Percentiles rank a stretch among this genome's conserved stretches.
Evolutionary conservation across 2,113 vertebrate species (phyloP).

Genomic region (Misgurnus anguillicaudatus): DNA sequence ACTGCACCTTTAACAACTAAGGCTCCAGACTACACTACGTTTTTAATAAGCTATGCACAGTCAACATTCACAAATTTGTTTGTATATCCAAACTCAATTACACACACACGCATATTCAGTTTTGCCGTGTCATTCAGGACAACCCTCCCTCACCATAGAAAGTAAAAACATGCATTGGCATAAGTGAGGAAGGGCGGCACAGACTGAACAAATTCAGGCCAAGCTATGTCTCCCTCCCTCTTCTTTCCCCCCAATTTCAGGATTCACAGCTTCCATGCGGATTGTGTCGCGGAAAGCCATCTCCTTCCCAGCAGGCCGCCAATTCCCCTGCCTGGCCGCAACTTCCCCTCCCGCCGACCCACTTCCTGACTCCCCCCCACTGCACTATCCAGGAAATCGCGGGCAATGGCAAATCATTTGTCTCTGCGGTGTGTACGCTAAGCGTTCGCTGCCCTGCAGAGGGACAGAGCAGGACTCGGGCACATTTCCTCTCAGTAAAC

Average conservation of each 20-base stretch:
- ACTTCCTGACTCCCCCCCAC: conserved; percentile 64
- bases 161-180: conserved; percentile 14
- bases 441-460: conserved; percentile 45
- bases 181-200: conserved; percentile 31
- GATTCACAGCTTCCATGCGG: conserved; percentile 65
- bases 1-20: no score
- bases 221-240: conserved; percentile 32
- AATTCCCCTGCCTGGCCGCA: conserved; percentile 63
- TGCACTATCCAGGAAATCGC: conserved; percentile 74
- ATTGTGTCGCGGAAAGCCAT: conserved; percentile 76
- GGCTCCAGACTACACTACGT: neutral
- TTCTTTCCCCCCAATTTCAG: conserved; percentile 63
- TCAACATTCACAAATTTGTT: conserved; percentile 7
- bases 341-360: conserved; percentile 60
- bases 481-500: conserved; percentile 55
- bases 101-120: neutral
- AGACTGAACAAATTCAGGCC: conserved; percentile 59
- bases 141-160: conserved; percentile 9
- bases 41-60: neutral
- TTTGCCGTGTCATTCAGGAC: conserved; percentile 27
- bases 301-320: conserved; percentile 74
- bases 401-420: conserved; percentile 68
- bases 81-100: conserved; percentile 2
- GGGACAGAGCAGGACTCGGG: conserved; percentile 24
- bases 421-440: conserved; percentile 66